Conservation (phyloP, 1,140 invertebrate species). For the Stegodyphus mimosarum region DNA sequence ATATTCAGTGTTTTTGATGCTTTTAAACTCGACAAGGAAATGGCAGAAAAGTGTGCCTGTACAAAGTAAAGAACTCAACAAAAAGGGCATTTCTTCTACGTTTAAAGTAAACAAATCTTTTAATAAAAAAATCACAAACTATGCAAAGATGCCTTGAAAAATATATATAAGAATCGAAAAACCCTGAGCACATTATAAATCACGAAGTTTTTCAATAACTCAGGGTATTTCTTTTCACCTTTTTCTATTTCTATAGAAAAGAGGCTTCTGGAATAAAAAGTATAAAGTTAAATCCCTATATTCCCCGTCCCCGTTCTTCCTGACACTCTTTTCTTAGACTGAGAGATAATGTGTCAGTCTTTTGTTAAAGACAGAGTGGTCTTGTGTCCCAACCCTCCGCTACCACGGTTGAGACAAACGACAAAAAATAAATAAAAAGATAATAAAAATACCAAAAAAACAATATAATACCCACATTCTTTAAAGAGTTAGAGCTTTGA, state of each 20-base stretch:
- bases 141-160: too few relatives aligned
- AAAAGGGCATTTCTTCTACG: too few relatives aligned
- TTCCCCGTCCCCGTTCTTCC: too few relatives aligned
- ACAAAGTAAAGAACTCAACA: too few relatives aligned
- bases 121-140: too few relatives aligned
- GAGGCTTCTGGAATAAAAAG: not conserved
- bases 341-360: constrained; percentile 53
- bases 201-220: constrained; percentile 56
- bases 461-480: constrained; percentile 1
- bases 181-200: constrained; percentile 34
- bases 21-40: too few relatives aligned
- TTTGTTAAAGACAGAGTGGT: constrained; percentile 51
- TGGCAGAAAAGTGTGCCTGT: too few relatives aligned
- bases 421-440: not conserved
- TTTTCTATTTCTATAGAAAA: not conserved
- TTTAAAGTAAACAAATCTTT: too few relatives aligned
- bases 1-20: too few relatives aligned
- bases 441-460: not conserved
- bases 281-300: not conserved
- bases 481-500: constrained; percentile 34
- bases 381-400: constrained; percentile 10
- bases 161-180: not conserved
- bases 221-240: constrained; percentile 25
- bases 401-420: not conserved
- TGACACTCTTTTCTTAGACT: constrained; percentile 12